These are phyloP conservation scores for Tenthredo scrophulariae DNA, from an alignment of 2,888 invertebrate genomes.

Conservation along the genomic window DNA sequence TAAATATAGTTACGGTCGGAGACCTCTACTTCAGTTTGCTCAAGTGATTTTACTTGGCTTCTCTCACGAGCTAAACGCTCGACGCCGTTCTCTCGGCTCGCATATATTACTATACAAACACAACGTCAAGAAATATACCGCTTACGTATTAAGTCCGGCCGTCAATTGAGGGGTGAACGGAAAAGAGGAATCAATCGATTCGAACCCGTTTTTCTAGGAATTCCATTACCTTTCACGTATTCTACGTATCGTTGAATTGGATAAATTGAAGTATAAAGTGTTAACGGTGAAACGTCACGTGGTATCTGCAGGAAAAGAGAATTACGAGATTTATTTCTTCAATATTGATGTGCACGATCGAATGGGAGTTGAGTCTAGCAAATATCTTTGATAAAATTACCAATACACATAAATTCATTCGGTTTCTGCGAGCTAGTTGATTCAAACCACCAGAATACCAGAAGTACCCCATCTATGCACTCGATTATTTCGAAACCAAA, in stretches of 20 bases:
- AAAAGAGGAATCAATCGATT: background rate
- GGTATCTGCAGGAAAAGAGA: too few species aligned
- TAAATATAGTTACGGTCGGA: conserved; percentile 11
- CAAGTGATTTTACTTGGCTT: conserved; percentile 28
- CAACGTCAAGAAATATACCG: background rate
- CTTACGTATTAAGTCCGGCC: background rate
- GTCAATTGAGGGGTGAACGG: background rate
- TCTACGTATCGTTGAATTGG: background rate
- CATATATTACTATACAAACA: conserved; percentile 8
- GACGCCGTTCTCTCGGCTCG: background rate
- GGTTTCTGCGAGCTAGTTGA: too few species aligned
- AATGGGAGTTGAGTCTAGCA: too few species aligned
- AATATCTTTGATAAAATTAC: too few species aligned
- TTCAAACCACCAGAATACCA: too few species aligned
- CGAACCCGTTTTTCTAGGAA: background rate
- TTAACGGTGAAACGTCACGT: too few species aligned
- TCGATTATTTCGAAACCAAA: background rate
- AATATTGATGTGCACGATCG: too few species aligned
- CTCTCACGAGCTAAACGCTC: background rate
- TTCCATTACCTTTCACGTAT: background rate
- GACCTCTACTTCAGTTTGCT: conserved; percentile 29
- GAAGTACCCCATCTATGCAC: too few species aligned
- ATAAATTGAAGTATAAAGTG: background rate
- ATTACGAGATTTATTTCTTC: too few species aligned
- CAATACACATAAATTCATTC: too few species aligned